Evolutionary conservation across 1,140 invertebrate genomes (phyloP).

Genomic region (Sarcophaga bullata): DNA sequence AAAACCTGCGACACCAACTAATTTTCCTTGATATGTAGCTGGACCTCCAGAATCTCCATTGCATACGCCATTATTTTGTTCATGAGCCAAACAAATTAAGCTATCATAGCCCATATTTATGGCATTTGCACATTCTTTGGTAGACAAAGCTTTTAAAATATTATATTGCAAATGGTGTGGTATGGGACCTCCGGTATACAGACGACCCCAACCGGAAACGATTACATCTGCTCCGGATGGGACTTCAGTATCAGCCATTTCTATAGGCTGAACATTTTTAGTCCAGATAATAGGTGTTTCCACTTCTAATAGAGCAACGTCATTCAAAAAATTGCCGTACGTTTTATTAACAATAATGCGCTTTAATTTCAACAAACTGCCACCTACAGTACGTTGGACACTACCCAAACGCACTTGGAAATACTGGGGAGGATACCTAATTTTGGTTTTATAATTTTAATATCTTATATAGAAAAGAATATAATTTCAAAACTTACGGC

Average conservation of each 20-base stretch:
- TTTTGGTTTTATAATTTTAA: not conserved
- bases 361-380: constrained; percentile 49
- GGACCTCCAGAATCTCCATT: constrained; percentile 59
- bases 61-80: constrained; percentile 49
- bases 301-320: constrained; percentile 56
- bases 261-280: constrained; percentile 52
- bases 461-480: not conserved
- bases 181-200: constrained; percentile 40
- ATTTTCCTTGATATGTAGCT: constrained; percentile 52
- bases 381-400: constrained; percentile 55
- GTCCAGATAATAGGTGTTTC: constrained; percentile 48
- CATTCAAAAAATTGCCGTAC: constrained; percentile 50
- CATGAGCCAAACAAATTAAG: constrained; percentile 52
- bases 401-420: constrained; percentile 54
- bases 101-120: constrained; percentile 49
- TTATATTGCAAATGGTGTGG: constrained; percentile 51
- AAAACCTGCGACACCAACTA: constrained; percentile 60
- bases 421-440: constrained; percentile 52
- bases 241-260: constrained; percentile 48
- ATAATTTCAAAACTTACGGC: constrained; percentile 48
- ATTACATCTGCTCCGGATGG: constrained; percentile 47
- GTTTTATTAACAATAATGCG: constrained; percentile 51
- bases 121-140: constrained; percentile 46
- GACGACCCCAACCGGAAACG: constrained; percentile 55
- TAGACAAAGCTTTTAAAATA: constrained; percentile 47